Base-by-base conservation (phyloP, 1,140 invertebrate species). In the Lanistes nyassanus region DNA sequence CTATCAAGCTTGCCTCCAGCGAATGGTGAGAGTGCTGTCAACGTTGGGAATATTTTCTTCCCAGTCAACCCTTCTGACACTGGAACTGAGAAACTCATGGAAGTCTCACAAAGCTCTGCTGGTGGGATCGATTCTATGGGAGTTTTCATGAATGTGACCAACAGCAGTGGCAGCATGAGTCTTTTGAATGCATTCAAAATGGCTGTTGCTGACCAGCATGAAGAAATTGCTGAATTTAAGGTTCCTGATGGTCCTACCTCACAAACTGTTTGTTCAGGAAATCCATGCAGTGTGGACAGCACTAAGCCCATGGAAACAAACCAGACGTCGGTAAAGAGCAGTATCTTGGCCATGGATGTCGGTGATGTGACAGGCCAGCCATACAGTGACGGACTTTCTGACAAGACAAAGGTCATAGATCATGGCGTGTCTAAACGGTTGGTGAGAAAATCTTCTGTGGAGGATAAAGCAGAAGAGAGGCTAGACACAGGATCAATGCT, bases 401-500 rank as follows among this genome's bases (percentile, higher is more conserved):
- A 65, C 26, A 75, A 47, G 2, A 47, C 42, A 13, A 47, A 47
- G 42, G 42, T 47, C 9, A 47, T 1, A 47, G 19, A 6, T 47
- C 9, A 47, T 47, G 42, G 19, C 9, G 5, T 16, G 19, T 47
- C 58, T 5, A 21, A 36, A 55, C 53, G 37, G 23, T 66, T 60
- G 39, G 69, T 60, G 3, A 66, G 39, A 58, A 67, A 42, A 26
- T 64, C 69, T 23, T 69, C 75, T 21, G 55, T 56, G 23, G 64
- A 71, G 36, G 70, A 72, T 60, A 65, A 70, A 26, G 0, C 56
- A 53, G 67, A 76, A 69, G 47, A 67, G 68, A 73, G 60, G 76
- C n/a, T 60, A 79, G 72, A 39, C 64, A 23, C 70, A 62, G 31
- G 26, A 36, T 79, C 79, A 23, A 77, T 83, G 75, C 31, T 83